Evolutionary conservation across 1,140 invertebrate species (phyloP), one percentile per base, ranked within the genome.

Genomic region (Dendrolimus kikuchii): DNA sequence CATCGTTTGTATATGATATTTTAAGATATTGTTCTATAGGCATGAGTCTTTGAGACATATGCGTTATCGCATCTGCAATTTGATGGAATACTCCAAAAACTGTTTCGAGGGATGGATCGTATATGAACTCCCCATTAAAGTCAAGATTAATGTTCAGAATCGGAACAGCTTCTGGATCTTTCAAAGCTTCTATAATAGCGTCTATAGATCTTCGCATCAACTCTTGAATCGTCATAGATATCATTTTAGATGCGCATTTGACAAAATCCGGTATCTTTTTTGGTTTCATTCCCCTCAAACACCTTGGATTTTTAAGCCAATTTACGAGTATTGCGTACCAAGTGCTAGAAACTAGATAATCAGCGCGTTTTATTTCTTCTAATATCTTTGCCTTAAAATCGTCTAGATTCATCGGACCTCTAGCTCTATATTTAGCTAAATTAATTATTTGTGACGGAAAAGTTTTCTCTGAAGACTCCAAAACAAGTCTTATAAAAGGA

Each of bases 401-500:
- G 41, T 79, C 64, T 55, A 90, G 74, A 46, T 72, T 61, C 46
- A 88, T 77, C 10, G 84, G 64, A 2, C 81, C 84, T 62, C 71
- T 81, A 5, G 76, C 64, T 61, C 87, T 84, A 62, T 90, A 91
- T 46, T 77, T 86, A 9, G 66, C 52, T 57, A 92, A 88, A 67
- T 90, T 71, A n/a, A 90, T 89, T 6, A 92, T 81, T 42, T 75
- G 69, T 2, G 71, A 50, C 0, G 91, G 91, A 64, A 93, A 83
- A 2, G 85, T 79, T 10, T 68, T 70, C 7, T 88, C 81, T 2
- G 91, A 89, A 36, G 89, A 89, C 49, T 86, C 81, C 2, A 92
- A 66, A 4, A 93, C 87, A 39, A 88, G 86, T 48, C 89, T 86
- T 56, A 93, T 88, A 46, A 92, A 88, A 9, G 89, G 89, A 66